Evolutionary conservation across 2,797 vertebrate species (phyloP).

Genomic region (Carduelis carduelis): DNA sequence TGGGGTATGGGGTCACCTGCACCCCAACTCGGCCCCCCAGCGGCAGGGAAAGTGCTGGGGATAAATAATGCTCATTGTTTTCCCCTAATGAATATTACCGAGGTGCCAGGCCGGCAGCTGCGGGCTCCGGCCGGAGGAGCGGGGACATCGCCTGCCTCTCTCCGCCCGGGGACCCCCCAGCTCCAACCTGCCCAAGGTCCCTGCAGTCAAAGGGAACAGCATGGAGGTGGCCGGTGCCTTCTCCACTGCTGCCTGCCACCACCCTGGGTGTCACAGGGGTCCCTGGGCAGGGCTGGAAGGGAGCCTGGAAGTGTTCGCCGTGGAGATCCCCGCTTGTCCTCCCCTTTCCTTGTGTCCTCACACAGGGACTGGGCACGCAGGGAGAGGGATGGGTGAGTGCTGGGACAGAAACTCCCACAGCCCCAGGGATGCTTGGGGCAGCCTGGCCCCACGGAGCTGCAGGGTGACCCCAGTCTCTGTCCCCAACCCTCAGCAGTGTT

Average conservation of each 20-base stretch:
- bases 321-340: background rate
- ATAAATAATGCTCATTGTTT: conserved; percentile 59
- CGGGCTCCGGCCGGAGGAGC: background rate
- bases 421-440: background rate
- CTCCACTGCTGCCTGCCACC: background rate
- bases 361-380: background rate
- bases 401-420: too few relatives aligned
- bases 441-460: background rate
- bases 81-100: conserved; percentile 43
- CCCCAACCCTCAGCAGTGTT: background rate
- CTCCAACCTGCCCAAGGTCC: background rate
- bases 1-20: background rate
- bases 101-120: conserved; percentile 51
- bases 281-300: background rate
- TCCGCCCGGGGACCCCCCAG: background rate
- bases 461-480: background rate
- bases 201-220: background rate
- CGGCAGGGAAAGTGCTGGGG: background rate
- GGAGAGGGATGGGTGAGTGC: too few relatives aligned
- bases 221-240: background rate
- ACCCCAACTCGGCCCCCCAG: background rate
- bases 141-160: background rate
- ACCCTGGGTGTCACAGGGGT: background rate
- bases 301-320: fast-evolving
- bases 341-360: background rate